Base-by-base conservation (phyloP, 2,797 vertebrate species). In the Dryobates pubescens region DNA sequence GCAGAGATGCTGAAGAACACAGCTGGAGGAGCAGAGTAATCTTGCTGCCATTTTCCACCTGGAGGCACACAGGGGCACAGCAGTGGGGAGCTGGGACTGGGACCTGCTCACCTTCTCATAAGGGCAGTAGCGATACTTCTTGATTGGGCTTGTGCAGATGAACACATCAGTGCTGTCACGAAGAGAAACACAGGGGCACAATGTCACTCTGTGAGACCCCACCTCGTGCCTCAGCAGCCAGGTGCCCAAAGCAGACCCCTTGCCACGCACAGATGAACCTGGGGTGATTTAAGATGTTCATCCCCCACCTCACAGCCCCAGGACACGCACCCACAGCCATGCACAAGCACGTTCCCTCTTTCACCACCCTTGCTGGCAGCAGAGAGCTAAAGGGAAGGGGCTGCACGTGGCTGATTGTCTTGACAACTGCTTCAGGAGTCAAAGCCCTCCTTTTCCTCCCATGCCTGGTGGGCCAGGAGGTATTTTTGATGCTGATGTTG, bases 111-210 rank as follows among this genome's bases (percentile, higher is more conserved):
- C 99, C 98, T 99, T 99, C 96, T 99, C 99, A 1, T 98, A 98
- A 1, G 98, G 98, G 90, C 99, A 99, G 97, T 99, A 97, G 79
- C 97, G 96, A 89, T 98, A 99, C 91, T 98, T 98, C 94, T 98
- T 98, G 96, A 99, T 99, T 0, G 99, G 99, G 82, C 99, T 99
- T 4, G 99, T 99, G 97, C 99, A 99, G 96, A 99, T 98, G 96
- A 99, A 99, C 92, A 99, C 98, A 5, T 99, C 98, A 11, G 99
- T 99, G 98, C 99, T 99, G 97, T 45, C 75, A 89, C 0, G 2
- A 88, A n/a, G 58, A 75, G 20, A 91, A 58, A 41, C 67, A 83
- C 4, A 30, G 16, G 58, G 59, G 3, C 32, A 73, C 56, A 72
- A 30, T 9, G 36, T 91, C 36, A 71, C 4, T 45, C 74, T 59